Evolutionary conservation across 2,113 vertebrate species (phyloP).

Genomic region (Corythornis vintsioides): DNA sequence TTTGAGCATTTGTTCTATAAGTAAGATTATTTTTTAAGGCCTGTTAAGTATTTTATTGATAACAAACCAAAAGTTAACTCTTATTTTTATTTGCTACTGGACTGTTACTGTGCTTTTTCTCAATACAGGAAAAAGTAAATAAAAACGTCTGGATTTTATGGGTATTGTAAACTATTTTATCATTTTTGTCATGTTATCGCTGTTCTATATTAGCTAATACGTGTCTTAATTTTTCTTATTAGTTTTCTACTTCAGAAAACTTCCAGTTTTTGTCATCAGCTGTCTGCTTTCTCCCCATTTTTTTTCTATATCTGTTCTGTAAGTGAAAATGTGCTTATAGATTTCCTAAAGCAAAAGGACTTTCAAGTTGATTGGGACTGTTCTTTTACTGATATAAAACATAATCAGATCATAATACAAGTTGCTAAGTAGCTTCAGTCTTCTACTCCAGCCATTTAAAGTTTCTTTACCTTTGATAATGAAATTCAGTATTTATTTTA

Average conservation of each 20-base stretch:
- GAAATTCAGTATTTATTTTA: not conserved
- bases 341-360: not conserved
- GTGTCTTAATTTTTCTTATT: not conserved
- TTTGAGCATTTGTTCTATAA: not conserved
- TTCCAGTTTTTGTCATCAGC: not conserved
- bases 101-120: not conserved
- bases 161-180: not conserved
- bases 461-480: not conserved
- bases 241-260: not conserved
- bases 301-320: not conserved
- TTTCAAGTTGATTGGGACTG: not conserved
- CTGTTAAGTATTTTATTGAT: not conserved
- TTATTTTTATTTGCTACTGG: not conserved
- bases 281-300: not conserved
- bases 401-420: not conserved
- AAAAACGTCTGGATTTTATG: fast-evolving
- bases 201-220: not conserved
- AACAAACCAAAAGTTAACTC: not conserved
- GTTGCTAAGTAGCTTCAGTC: not conserved
- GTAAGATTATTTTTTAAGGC: not conserved
- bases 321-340: not conserved
- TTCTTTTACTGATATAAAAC: not conserved
- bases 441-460: not conserved
- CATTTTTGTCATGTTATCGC: not conserved
- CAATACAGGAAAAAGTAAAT: not conserved